A percentile compares a stretch with the other conserved stretches of the same genome.
These are phyloP conservation scores for Microvelia longipes DNA, from an alignment of 1,140 invertebrate genomes.

Conservation along the genomic window DNA sequence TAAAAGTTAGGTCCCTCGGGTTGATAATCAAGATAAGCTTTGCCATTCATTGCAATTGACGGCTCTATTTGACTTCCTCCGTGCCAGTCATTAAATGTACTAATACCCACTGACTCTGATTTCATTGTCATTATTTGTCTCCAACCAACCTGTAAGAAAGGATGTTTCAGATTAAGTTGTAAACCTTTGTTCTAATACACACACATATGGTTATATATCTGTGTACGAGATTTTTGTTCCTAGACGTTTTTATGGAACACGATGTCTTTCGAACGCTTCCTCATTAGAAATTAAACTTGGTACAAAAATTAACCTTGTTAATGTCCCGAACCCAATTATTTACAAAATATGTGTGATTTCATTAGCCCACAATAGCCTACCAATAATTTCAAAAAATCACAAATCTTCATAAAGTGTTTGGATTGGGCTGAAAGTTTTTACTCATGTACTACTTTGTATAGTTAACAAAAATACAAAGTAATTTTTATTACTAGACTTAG, in stretches of 20 bases:
- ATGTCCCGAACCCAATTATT: neutral
- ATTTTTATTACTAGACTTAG: no score
- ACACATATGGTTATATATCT: neutral
- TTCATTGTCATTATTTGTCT: slow-evolving; percentile 35
- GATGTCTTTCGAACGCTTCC: no score
- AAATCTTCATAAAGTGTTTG: no score
- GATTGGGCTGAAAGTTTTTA: no score
- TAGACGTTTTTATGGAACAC: no score
- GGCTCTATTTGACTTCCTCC: slow-evolving; percentile 46
- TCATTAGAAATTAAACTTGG: no score
- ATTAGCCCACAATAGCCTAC: no score
- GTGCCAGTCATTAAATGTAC: slow-evolving; percentile 45
- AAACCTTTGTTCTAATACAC: neutral
- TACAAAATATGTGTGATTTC: neutral
- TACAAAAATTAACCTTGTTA: no score
- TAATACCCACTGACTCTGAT: slow-evolving; percentile 37
- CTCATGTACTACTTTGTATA: no score
- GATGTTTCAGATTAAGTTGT: no score
- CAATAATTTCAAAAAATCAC: no score
- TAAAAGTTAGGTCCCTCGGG: slow-evolving; percentile 40
- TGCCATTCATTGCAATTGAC: slow-evolving; percentile 32
- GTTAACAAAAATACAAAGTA: neutral
- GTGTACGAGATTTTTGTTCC: no score
- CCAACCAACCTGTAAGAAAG: slow-evolving; percentile 30
- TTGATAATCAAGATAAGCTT: slow-evolving; percentile 38